Evolutionary conservation across 2,888 invertebrate genomes (phyloP).

Genomic region (Thelaira solivaga): DNA sequence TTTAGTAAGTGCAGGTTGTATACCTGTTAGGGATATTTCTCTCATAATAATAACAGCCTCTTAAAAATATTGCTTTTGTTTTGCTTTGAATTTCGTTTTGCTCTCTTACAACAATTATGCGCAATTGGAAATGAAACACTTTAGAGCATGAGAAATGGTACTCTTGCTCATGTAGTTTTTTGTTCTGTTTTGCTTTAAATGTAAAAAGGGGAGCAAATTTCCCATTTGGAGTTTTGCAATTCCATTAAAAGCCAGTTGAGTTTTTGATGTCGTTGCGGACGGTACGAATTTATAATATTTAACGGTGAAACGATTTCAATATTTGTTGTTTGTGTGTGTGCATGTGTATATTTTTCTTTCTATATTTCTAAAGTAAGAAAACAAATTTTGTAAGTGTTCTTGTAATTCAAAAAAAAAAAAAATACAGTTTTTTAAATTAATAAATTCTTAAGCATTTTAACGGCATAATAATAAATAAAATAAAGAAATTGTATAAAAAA

Average conservation of each 20-base stretch:
- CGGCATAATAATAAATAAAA: not conserved
- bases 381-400: conserved; percentile 27
- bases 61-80: not conserved
- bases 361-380: conserved; percentile 10
- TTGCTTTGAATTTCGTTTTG: not conserved
- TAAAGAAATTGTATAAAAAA: not conserved
- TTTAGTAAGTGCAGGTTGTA: conserved; percentile 12
- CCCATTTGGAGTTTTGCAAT: conserved; percentile 55
- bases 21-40: conserved; percentile 53
- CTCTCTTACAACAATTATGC: conserved; percentile 23
- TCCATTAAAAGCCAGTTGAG: conserved; percentile 45
- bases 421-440: too few species aligned
- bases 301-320: conserved; percentile 29
- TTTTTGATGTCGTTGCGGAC: conserved; percentile 56
- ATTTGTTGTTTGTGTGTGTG: not conserved
- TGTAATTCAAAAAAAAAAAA: too few species aligned
- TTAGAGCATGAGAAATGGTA: not conserved
- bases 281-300: conserved; percentile 24
- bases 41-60: not conserved
- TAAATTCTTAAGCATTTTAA: too few species aligned
- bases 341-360: conserved; percentile 3
- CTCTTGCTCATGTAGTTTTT: not conserved
- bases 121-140: conserved; percentile 52
- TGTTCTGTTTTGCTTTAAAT: too few species aligned
- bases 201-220: conserved; percentile 58